Percentiles rank a stretch among this genome's conserved stretches.
These are phyloP conservation scores for Bos indicus DNA, from an alignment of 2,113 vertebrate species.

Conservation along the genomic window DNA sequence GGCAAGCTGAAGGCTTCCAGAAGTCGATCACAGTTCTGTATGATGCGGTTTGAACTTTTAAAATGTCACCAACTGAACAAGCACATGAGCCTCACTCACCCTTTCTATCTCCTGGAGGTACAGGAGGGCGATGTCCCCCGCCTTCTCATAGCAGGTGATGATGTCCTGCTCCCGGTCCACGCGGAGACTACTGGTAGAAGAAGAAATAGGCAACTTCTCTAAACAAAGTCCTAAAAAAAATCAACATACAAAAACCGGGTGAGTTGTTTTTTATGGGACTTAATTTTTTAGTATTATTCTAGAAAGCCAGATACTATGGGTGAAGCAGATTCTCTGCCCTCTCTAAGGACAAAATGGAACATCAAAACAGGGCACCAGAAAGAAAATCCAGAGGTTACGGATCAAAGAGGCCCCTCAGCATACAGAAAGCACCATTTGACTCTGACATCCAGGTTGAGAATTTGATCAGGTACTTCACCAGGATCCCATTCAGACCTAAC, in stretches of 20 bases:
- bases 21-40: background rate
- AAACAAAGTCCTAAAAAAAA: conserved; percentile 90
- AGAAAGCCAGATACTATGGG: background rate
- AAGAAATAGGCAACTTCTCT: conserved; percentile 90
- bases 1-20: background rate
- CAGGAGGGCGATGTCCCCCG: conserved; percentile 96
- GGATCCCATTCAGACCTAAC: background rate
- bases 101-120: conserved; percentile 98
- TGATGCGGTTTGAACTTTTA: background rate
- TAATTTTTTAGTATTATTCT: background rate
- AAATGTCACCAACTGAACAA: background rate
- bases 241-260: background rate
- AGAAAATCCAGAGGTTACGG: background rate
- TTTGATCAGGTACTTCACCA: background rate
- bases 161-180: conserved; percentile 91
- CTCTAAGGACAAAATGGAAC: background rate
- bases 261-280: background rate
- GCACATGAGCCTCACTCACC: conserved; percentile 77
- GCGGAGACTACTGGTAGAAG: conserved; percentile 86
- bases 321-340: background rate
- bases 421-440: background rate
- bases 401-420: background rate
- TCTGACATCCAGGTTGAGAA: background rate
- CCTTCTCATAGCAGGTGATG: conserved; percentile 97
- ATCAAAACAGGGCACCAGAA: background rate